Evolutionary conservation across 2,797 vertebrate species (phyloP), one percentile per base, ranked within the genome.

Genomic region (Alfaro cultratus): DNA sequence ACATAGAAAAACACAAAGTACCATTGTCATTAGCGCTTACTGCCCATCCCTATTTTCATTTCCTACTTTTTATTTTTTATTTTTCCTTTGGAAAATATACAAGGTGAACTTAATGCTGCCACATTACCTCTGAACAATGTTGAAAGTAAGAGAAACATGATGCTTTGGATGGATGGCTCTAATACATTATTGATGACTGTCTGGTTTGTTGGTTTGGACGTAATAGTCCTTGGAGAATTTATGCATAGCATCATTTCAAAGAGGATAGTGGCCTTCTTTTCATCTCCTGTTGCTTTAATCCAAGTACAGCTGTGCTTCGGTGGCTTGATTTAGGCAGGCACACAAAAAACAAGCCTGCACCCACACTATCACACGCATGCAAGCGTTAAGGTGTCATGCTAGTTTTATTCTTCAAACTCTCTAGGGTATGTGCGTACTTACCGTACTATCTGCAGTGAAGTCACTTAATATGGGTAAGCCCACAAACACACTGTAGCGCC

Each of bases 181-280:
- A 88, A 93, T 94, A 86, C 88, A 93, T 93, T 93, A 94, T 94
- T 93, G 90, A 94, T 90, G 85, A 81, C 84, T 51, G 81, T 75
- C 84, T 90, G 89, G 85, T 93, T 85, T 91, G 87, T 85, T 91
- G 88, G 83, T 91, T 88, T 92, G 81, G 87, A 83, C 86, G 74
- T 83, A 85, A 86, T 82, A 71, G 87, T 92, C 91, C 91, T 91
- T 47, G 47, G 90, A 93, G 90, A 91, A 78, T 90, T 89, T 85
- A 81, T 89, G 88, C 80, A 77, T 26, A 85, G 87, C 76, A 77
- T 62, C 21, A 60, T 90, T 93, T 94, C 85, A 91, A 92, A 93
- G 80, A 88, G 80, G 87, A 85, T 82, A 85, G 47, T 79, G 90
- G 75, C 77, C 84, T 83, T 60, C 83, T 89, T 88, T 92, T 88